These are phyloP conservation scores for Cottus gobio DNA, from an alignment of 2,113 vertebrate genomes.

Conservation along the genomic window DNA sequence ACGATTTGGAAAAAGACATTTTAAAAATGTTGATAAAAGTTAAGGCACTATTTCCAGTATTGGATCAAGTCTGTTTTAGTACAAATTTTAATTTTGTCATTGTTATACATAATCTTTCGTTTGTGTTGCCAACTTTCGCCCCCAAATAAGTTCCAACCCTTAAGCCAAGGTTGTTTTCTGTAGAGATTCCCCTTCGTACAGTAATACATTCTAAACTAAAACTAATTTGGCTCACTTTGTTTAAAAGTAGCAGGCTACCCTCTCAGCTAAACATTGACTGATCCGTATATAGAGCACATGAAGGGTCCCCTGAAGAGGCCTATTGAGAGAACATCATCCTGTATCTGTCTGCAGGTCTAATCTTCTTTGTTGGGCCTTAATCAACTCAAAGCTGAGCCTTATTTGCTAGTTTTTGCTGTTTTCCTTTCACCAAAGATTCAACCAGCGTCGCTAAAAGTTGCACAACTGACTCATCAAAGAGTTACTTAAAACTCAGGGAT, in stretches of 20 bases:
- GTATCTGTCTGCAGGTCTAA: slow-evolving; percentile 62
- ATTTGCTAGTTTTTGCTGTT: slow-evolving; percentile 58
- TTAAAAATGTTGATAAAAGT: not conserved
- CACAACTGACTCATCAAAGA: slow-evolving; percentile 44
- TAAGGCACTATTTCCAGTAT: not conserved
- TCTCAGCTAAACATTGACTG: slow-evolving; percentile 41
- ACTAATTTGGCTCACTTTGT: slow-evolving; percentile 10
- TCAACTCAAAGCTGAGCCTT: slow-evolving; percentile 60
- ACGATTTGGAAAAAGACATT: not conserved
- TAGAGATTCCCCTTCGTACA: not conserved
- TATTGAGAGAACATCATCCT: slow-evolving; percentile 46
- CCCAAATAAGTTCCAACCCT: not conserved
- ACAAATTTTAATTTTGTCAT: not conserved
- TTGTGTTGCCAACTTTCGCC: not conserved
- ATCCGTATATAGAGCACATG: slow-evolving; percentile 46
- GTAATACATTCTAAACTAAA: not conserved
- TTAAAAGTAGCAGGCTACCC: slow-evolving; percentile 32
- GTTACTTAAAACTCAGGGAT: slow-evolving; percentile 32
- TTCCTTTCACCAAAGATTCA: slow-evolving; percentile 48
- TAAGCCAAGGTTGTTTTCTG: not conserved
- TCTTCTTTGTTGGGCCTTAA: slow-evolving; percentile 54
- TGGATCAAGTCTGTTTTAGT: not conserved
- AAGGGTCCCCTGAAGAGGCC: slow-evolving; percentile 38
- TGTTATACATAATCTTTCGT: not conserved
- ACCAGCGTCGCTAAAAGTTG: slow-evolving; percentile 28